Conservation (phyloP, 2,888 invertebrate genomes). For the Steinernema carpocapsae region DNA sequence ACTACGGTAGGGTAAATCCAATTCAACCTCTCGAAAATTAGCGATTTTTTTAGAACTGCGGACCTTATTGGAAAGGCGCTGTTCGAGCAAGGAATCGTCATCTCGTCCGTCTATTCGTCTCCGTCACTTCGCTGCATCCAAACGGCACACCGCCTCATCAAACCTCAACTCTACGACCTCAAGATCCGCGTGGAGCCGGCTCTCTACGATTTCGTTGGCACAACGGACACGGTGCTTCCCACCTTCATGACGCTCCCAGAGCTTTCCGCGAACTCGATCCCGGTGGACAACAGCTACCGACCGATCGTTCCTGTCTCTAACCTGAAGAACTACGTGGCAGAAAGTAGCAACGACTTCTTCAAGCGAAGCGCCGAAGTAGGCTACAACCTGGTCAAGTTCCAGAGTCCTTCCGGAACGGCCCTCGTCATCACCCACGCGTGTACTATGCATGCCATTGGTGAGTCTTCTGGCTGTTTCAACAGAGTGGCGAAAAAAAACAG, state of each 20-base stretch:
- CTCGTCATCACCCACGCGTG: slow-evolving; percentile 37
- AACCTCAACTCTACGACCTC: slow-evolving; percentile 12
- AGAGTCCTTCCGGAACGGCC: slow-evolving; percentile 34
- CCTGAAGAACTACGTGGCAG: slow-evolving; percentile 21
- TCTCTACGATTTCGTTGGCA: slow-evolving; percentile 20
- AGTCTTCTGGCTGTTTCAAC: too few species aligned
- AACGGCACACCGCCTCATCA: slow-evolving; percentile 48
- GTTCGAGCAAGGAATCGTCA: slow-evolving; percentile 27
- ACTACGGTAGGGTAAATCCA: background rate
- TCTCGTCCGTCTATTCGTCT: slow-evolving; percentile 53
- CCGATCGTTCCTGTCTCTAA: slow-evolving; percentile 5
- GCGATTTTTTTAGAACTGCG: background rate
- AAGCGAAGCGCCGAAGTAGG: slow-evolving; percentile 16
- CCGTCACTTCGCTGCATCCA: slow-evolving; percentile 60
- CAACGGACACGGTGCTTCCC: background rate
- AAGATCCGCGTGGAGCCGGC: slow-evolving; percentile 29
- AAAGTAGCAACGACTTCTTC: slow-evolving; percentile 34
- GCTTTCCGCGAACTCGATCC: slow-evolving; percentile 26
- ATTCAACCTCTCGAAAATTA: background rate
- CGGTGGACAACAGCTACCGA: slow-evolving; percentile 33
- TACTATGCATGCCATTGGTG: slow-evolving; percentile 36
- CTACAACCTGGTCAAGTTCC: slow-evolving; percentile 34
- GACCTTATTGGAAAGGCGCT: slow-evolving; percentile 39
- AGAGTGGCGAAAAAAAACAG: too few species aligned
- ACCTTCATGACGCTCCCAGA: slow-evolving; percentile 35